A percentile compares a stretch with the other conserved stretches of the same genome.
These are phyloP conservation scores for Hozukius guyotensis DNA, from an alignment of 2,797 vertebrate species.

Conservation along the genomic window DNA sequence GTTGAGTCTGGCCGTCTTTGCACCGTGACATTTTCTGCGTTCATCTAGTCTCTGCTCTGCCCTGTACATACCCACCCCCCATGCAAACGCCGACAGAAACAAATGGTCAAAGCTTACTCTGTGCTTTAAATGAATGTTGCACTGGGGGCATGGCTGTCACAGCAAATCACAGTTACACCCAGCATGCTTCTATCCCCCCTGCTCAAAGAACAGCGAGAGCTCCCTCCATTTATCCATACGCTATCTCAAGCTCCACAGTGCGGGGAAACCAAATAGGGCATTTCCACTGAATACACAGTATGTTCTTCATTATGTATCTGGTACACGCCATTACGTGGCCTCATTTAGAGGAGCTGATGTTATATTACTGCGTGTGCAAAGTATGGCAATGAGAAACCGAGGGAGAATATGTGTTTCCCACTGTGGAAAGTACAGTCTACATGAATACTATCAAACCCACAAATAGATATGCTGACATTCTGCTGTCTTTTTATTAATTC, in stretches of 20 bases:
- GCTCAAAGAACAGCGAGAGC: conserved; percentile 41
- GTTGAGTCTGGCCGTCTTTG: no score
- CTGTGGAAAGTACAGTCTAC: background rate
- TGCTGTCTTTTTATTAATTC: conserved; percentile 54
- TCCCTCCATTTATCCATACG: conserved; percentile 27
- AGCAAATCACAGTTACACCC: conserved; percentile 54
- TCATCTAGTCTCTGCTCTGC: conserved; percentile 7
- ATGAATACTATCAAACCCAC: conserved; percentile 18
- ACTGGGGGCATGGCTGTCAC: conserved; percentile 58
- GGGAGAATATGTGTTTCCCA: background rate
- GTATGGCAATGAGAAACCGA: background rate
- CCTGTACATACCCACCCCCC: conserved; percentile 3
- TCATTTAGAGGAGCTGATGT: conserved; percentile 34
- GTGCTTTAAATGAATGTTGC: conserved; percentile 56
- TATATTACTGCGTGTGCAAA: background rate
- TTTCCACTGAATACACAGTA: conserved; percentile 19
- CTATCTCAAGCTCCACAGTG: conserved; percentile 11
- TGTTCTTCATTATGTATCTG: conserved; percentile 46
- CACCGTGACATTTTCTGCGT: conserved; percentile 5
- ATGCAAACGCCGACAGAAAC: conserved; percentile 21
- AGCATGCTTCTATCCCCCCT: conserved; percentile 35
- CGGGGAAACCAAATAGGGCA: conserved; percentile 8
- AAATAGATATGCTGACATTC: conserved; percentile 46
- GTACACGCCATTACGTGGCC: conserved; percentile 30
- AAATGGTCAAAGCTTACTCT: conserved; percentile 52